These are phyloP conservation scores for Brienomyrus brachyistius DNA, from an alignment of 2,113 vertebrate genomes.

Conservation along the genomic window DNA sequence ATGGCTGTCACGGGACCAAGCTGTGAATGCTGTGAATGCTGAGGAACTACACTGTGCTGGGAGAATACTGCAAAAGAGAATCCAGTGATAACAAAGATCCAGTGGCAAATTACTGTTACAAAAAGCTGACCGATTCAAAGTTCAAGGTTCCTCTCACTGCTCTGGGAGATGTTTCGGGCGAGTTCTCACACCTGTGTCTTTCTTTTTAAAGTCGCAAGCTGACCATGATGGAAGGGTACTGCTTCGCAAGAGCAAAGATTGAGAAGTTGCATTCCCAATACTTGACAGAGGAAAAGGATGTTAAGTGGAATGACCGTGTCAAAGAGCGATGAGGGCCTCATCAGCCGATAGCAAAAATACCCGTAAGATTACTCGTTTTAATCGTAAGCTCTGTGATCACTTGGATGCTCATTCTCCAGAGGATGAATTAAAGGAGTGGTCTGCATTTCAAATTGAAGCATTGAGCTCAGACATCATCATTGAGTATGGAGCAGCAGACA, in stretches of 20 bases:
- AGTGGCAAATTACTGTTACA: conserved; percentile 19
- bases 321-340: background rate
- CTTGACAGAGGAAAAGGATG: background rate
- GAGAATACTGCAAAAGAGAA: background rate
- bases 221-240: conserved; percentile 13
- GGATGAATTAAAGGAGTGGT: conserved; percentile 16
- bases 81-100: background rate
- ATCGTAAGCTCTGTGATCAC: background rate
- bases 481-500: background rate
- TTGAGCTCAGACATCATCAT: conserved; percentile 10
- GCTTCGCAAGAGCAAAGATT: conserved; percentile 24
- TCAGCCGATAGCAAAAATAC: background rate
- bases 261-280: conserved; percentile 14
- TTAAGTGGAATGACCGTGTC: conserved; percentile 1
- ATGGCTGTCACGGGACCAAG: conserved; percentile 19
- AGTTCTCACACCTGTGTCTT: conserved; percentile 5
- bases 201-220: conserved; percentile 11
- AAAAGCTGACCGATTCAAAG: conserved; percentile 15
- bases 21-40: conserved; percentile 10
- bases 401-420: conserved; percentile 14
- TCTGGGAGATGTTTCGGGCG: conserved; percentile 14
- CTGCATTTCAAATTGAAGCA: conserved; percentile 4
- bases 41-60: background rate
- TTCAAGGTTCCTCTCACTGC: conserved; percentile 11
- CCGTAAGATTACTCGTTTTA: conserved; percentile 5